These are phyloP conservation scores for Pyrrhosoma nymphula DNA, from an alignment of 2,888 invertebrate species.

Conservation along the genomic window DNA sequence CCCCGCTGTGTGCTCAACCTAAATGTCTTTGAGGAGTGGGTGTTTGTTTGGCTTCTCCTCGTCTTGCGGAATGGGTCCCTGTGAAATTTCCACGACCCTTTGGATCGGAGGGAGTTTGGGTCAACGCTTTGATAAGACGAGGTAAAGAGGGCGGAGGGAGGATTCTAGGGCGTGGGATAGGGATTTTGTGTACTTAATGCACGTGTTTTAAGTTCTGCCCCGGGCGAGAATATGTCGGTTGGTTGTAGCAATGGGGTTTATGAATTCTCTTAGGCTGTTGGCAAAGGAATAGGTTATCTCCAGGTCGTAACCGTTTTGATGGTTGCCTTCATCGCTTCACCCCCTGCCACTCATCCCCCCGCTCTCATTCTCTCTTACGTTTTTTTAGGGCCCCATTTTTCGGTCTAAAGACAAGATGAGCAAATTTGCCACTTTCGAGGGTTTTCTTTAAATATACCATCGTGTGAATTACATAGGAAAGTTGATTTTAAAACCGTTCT, in stretches of 20 bases:
- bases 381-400: neutral
- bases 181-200: neutral
- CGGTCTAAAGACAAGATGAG: neutral
- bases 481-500: neutral
- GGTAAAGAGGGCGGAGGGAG: neutral
- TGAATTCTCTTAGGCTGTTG: neutral
- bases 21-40: constrained; percentile 7
- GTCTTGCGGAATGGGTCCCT: neutral
- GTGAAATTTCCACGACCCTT: constrained; percentile 4
- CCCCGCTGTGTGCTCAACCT: constrained; percentile 41
- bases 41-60: constrained; percentile 53
- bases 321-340: neutral
- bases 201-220: neutral
- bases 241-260: constrained; percentile 13
- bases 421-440: neutral
- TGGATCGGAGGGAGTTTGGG: neutral
- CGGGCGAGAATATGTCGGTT: neutral
- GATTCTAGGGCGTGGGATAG: neutral
- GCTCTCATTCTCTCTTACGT: neutral
- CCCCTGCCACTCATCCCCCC: neutral
- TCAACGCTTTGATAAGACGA: neutral
- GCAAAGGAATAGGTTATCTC: neutral
- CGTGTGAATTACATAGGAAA: neutral
- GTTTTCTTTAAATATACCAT: neutral
- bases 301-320: neutral